A percentile compares a stretch with the other conserved stretches of the same genome.
Conservation (phyloP, 2,888 invertebrate genomes). For the Encarsia formosa region DNA sequence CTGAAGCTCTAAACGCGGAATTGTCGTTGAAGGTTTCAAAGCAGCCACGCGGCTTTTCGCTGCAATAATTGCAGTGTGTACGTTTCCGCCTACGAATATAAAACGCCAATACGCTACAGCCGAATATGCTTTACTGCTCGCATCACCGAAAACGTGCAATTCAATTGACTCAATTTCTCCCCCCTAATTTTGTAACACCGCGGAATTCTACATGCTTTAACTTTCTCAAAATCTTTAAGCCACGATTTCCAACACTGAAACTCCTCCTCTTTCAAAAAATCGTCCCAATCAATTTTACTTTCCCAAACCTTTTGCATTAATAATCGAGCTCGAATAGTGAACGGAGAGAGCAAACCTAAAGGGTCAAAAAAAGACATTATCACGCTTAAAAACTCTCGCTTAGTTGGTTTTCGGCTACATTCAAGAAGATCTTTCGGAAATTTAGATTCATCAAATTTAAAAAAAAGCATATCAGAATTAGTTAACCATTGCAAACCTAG, state of each 20-base stretch:
- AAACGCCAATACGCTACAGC: slow-evolving; percentile 29
- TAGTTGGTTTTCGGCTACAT: neutral
- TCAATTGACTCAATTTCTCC: slow-evolving; percentile 10
- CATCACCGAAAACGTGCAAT: slow-evolving; percentile 34
- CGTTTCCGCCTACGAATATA: neutral
- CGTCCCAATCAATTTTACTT: slow-evolving; percentile 9
- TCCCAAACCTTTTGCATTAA: slow-evolving; percentile 10
- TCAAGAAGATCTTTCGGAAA: neutral
- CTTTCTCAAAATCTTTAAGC: neutral
- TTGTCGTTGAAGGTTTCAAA: slow-evolving; percentile 1
- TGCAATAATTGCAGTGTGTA: neutral
- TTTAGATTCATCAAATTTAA: neutral
- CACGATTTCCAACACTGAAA: neutral
- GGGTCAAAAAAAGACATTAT: slow-evolving; percentile 11
- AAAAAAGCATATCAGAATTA: neutral
- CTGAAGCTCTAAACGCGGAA: slow-evolving; percentile 2
- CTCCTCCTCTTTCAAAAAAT: slow-evolving; percentile 1
- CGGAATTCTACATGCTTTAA: neutral
- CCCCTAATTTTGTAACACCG: slow-evolving; percentile 8
- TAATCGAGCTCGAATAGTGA: slow-evolving; percentile 2
- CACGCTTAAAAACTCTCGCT: slow-evolving; percentile 5
- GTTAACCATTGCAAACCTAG: slow-evolving; percentile 11
- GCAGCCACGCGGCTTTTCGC: slow-evolving; percentile 3
- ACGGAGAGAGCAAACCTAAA: slow-evolving; percentile 3
- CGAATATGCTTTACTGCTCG: slow-evolving; percentile 31